Conservation (phyloP, 2,113 vertebrate species). For the Pterocles gutturalis region DNA sequence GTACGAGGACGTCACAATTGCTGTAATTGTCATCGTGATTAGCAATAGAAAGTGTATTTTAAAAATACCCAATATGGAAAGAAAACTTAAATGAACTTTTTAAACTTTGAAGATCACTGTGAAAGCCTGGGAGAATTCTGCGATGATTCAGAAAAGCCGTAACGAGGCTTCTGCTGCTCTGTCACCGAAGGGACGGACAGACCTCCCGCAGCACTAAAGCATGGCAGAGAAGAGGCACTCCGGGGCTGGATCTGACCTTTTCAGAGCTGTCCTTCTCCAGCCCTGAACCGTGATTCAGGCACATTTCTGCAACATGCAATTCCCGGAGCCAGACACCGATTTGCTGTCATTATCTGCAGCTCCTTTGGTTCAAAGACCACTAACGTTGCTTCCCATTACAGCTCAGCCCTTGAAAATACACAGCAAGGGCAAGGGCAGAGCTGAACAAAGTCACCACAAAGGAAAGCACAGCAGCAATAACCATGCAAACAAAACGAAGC, state of each 20-base stretch:
- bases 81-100: not conserved
- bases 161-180: not conserved
- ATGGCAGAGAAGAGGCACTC: not conserved
- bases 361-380: not conserved
- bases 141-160: not conserved
- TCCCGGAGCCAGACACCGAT: not conserved
- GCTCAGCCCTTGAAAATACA: not conserved
- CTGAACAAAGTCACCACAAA: not conserved
- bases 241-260: not conserved
- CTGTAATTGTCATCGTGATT: not conserved
- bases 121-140: not conserved
- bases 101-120: not conserved
- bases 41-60: not conserved
- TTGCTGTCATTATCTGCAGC: not conserved
- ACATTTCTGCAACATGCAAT: not conserved
- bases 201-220: not conserved
- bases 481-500: fast-evolving
- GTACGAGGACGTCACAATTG: not conserved
- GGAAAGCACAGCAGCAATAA: not conserved
- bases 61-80: not conserved
- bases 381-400: not conserved
- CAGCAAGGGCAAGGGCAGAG: not conserved
- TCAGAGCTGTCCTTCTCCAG: not conserved
- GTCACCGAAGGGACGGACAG: fast-evolving
- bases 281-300: not conserved